These are phyloP conservation scores for Eurypyga helias DNA, from an alignment of 2,113 vertebrate species.

Conservation along the genomic window DNA sequence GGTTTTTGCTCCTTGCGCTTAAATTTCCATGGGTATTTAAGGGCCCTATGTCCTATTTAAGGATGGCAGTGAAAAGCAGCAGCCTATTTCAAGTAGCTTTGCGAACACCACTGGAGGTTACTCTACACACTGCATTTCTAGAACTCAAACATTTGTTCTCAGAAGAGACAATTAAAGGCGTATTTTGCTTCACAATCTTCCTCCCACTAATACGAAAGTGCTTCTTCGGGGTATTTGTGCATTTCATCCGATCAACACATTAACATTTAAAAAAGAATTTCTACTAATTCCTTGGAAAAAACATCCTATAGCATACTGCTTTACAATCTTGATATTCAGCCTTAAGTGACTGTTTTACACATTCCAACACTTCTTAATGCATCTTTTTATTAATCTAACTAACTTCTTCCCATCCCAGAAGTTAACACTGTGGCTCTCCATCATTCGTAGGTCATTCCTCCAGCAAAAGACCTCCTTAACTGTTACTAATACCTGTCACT, in stretches of 20 bases:
- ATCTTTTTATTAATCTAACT: background rate
- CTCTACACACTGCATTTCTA: background rate
- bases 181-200: background rate
- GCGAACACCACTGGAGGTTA: background rate
- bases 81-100: background rate
- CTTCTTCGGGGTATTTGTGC: background rate
- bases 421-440: background rate
- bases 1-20: background rate
- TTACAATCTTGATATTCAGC: background rate
- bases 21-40: slow-evolving; percentile 36
- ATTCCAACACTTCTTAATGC: background rate
- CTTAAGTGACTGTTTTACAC: background rate
- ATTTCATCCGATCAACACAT: background rate
- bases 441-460: background rate
- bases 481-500: background rate
- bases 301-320: background rate
- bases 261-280: background rate
- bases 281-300: background rate
- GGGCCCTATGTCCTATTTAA: slow-evolving; percentile 19
- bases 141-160: background rate
- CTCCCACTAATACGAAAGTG: background rate
- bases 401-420: background rate
- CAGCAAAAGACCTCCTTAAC: background rate
- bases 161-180: background rate
- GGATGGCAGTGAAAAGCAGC: background rate